phyloP scores from a whole-genome alignment of 2,888 invertebrate genomes.

The Pasiphila rectangulata region DNA sequence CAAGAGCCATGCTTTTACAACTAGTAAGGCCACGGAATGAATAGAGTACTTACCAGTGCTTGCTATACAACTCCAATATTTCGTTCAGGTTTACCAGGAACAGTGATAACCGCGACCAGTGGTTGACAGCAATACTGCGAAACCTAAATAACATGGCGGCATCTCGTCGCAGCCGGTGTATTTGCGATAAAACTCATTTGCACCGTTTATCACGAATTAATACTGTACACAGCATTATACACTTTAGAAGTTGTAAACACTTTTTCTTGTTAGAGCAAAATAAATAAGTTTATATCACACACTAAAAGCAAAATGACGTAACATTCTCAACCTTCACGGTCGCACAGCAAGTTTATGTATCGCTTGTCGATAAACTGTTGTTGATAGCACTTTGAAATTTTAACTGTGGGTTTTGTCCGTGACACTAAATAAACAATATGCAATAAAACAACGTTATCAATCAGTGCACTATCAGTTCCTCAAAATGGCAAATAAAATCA shows the following conservation, averaged over 20 bases:
- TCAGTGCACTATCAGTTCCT: slow-evolving; percentile 29
- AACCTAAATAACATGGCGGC: slow-evolving; percentile 79
- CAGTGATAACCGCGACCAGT: slow-evolving; percentile 62
- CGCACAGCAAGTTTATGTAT: slow-evolving; percentile 65
- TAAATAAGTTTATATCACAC: slow-evolving; percentile 67
- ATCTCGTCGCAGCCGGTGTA: slow-evolving; percentile 75
- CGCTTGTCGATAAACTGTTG: slow-evolving; percentile 20
- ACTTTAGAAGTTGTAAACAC: slow-evolving; percentile 53
- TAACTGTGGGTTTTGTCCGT: slow-evolving; percentile 29
- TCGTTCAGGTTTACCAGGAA: slow-evolving; percentile 49
- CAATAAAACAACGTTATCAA: slow-evolving; percentile 18
- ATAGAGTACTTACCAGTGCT: slow-evolving; percentile 47
- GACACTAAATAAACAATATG: slow-evolving; percentile 36
- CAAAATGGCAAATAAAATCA: slow-evolving; percentile 52
- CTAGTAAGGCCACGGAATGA: slow-evolving; percentile 12
- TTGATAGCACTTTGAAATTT: slow-evolving; percentile 11
- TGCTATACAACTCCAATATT: slow-evolving; percentile 43
- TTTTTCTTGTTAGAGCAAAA: slow-evolving; percentile 53
- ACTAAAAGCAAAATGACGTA: slow-evolving; percentile 78
- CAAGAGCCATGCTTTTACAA: neutral
- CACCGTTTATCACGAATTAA: slow-evolving; percentile 52
- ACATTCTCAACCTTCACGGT: slow-evolving; percentile 81
- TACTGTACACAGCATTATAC: slow-evolving; percentile 46
- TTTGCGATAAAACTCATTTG: slow-evolving; percentile 52
- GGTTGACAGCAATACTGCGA: slow-evolving; percentile 74